A percentile compares a stretch with the other conserved stretches of the same genome.
These are phyloP conservation scores for Coreoperca whiteheadi DNA, from an alignment of 2,113 vertebrate species.

Conservation along the genomic window DNA sequence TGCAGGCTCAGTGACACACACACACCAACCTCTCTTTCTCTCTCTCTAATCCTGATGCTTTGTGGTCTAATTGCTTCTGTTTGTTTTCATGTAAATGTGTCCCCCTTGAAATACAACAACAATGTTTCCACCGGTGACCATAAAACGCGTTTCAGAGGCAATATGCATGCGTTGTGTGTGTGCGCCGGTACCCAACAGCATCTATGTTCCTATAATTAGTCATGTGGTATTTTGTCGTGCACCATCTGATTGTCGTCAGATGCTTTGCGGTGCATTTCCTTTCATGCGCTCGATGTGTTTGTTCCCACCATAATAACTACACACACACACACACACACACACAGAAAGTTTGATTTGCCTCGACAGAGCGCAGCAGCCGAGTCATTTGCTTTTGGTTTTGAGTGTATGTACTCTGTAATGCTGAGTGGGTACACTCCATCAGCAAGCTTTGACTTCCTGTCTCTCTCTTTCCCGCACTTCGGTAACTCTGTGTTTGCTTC, in stretches of 20 bases:
- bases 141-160: constrained; percentile 45
- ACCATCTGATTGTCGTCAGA: constrained; percentile 67
- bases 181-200: constrained; percentile 21
- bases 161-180: constrained; percentile 27
- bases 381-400: constrained; percentile 49
- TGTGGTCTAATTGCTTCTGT: constrained; percentile 70
- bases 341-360: constrained; percentile 40
- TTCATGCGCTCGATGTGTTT: constrained; percentile 39
- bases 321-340: constrained; percentile 31
- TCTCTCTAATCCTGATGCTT: constrained; percentile 27
- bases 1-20: not conserved
- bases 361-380: constrained; percentile 31
- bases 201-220: constrained; percentile 61
- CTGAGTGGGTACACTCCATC: constrained; percentile 48
- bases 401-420: constrained; percentile 48
- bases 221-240: constrained; percentile 50
- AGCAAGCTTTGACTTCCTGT: constrained; percentile 10
- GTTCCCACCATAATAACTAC: constrained; percentile 37
- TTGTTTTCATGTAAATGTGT: constrained; percentile 66
- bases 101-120: constrained; percentile 47
- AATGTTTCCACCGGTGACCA: constrained; percentile 58
- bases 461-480: not conserved
- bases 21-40: not conserved
- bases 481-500: not conserved
- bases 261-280: constrained; percentile 60